phyloP scores from a whole-genome alignment of 2,888 invertebrate species.

The Conchocele bisecta region DNA sequence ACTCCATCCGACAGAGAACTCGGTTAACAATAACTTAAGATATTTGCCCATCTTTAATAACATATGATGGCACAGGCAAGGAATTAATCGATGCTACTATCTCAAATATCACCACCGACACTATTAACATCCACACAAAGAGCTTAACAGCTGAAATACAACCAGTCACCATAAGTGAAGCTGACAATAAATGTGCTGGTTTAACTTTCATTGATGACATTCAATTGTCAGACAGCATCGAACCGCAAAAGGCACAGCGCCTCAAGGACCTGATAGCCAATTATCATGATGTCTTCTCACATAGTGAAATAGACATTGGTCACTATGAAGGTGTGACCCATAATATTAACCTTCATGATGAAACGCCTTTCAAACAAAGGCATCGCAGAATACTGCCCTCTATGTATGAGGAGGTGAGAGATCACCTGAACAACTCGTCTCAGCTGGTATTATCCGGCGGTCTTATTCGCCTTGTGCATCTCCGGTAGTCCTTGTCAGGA shows the following conservation, averaged over 20 bases:
- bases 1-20: slow-evolving; percentile 1
- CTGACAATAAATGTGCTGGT: too few relatives aligned
- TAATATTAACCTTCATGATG: background rate
- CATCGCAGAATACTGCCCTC: too few relatives aligned
- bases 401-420: too few relatives aligned
- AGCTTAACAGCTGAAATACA: slow-evolving; percentile 7
- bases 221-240: too few relatives aligned
- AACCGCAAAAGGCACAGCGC: too few relatives aligned
- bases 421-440: background rate
- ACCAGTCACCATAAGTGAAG: too few relatives aligned
- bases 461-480: too few relatives aligned
- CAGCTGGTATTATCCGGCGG: background rate
- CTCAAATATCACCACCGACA: slow-evolving; percentile 7
- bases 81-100: background rate
- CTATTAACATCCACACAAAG: background rate
- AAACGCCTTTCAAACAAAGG: background rate
- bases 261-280: background rate
- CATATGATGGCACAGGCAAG: background rate
- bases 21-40: slow-evolving; percentile 6
- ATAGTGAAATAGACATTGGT: slow-evolving; percentile 9
- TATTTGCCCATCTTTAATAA: background rate
- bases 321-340: slow-evolving; percentile 2
- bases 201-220: too few relatives aligned
- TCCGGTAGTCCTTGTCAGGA: background rate
- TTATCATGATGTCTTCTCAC: background rate